Conservation (phyloP, 2,113 vertebrate species). For the Psammodynastes pulverulentus region DNA sequence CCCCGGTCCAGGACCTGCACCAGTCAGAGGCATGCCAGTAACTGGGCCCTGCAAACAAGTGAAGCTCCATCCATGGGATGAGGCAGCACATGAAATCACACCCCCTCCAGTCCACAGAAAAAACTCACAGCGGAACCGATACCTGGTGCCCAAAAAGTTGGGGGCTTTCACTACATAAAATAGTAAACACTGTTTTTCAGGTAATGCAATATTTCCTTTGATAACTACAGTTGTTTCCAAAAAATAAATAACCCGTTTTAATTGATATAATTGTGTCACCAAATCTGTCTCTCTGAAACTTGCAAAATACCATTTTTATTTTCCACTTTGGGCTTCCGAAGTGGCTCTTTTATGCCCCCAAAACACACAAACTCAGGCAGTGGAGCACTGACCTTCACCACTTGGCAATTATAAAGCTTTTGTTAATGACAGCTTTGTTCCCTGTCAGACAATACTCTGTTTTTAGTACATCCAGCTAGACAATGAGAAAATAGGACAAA, state of each 20-base stretch:
- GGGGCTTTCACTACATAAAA: background rate
- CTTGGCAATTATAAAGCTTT: conserved; percentile 1
- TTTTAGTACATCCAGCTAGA: rapidly evolving
- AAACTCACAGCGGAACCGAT: too few species aligned
- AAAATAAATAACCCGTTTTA: background rate
- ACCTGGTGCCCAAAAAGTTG: too few species aligned
- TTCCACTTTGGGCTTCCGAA: conserved; percentile 8
- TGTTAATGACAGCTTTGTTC: background rate
- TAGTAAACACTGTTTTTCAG: background rate
- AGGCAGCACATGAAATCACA: too few species aligned
- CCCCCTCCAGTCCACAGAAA: too few species aligned
- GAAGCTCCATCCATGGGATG: too few species aligned
- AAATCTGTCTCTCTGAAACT: background rate
- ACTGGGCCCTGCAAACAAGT: too few species aligned
- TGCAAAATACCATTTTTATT: rapidly evolving
- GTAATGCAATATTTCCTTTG: background rate
- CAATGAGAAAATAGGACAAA: background rate
- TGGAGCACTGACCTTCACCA: conserved; percentile 63
- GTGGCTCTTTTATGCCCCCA: conserved; percentile 43
- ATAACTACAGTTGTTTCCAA: background rate
- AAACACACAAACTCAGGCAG: conserved; percentile 19
- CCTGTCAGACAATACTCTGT: conserved; percentile 4
- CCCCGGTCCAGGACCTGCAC: too few species aligned
- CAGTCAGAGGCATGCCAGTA: too few species aligned
- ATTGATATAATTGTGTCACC: conserved; percentile 6